Base-by-base conservation (phyloP, 2,888 invertebrate genomes). In the Trichacis sp. region DNA sequence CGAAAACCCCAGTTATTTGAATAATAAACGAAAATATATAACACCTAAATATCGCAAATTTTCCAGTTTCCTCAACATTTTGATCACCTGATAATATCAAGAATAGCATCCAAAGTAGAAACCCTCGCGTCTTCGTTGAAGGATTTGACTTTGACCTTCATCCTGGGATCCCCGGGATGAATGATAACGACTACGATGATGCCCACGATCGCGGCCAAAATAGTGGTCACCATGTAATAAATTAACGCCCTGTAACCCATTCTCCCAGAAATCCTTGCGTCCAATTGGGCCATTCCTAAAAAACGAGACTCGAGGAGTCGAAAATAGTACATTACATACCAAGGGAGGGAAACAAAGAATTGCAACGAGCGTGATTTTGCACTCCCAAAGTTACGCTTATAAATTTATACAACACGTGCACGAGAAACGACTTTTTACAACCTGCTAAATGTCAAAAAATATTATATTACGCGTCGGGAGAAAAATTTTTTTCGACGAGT, bases 201-300 rank as follows among this genome's bases (percentile, higher is more conserved):
- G 24, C 90, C 90, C 36, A 90, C 85, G 40, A 89, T 85, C 33
- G 89, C 90, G 15, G 91, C 91, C 45, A 89, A 74, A 49, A 90
- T 82, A 0, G 91, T 91, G 8, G 91, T 91, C n/a, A 84, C 81
- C 74, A 90, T 85, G 79, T 91, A 91, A 80, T 91, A 91, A 36
- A 86, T 72, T 63, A 91, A 80, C 8, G 90, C 90, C 30, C 89
- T 84, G 36, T 87, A 78, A 8, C 90, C 91, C 87, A 91, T 90
- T 72, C 87, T 86, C 17, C 91, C 90, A 24, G 88, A 88, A 47
- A 88, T 87, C 71, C 86, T 87, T 2, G 90, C 88, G 76, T 91
- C 90, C 74, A 91, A 79, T 68, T 89, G 88, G 6, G 90, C 88
- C 80, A 91, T 86, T 85, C 90, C 89, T 86, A 55, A 66, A 78